Percentiles rank a stretch among this genome's conserved stretches.
phyloP scores from a whole-genome alignment of 2,797 vertebrate species.

The Halcyon badia region DNA sequence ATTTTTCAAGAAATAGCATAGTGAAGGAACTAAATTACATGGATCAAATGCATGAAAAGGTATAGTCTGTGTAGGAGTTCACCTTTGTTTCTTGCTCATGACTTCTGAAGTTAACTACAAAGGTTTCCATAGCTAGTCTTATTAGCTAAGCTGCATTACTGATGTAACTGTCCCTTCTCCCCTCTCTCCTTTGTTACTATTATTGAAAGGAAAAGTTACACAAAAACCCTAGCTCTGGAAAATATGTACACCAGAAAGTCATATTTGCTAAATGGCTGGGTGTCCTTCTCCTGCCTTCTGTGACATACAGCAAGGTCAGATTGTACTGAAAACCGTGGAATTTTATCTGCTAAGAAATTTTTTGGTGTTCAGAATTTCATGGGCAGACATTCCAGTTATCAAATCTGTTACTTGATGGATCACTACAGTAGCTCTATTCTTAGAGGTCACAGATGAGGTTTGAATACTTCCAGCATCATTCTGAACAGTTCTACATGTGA shows the following conservation, averaged over 20 bases:
- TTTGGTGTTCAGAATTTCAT: not conserved
- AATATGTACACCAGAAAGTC: accelerated
- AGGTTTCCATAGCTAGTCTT: not conserved
- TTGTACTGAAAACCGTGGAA: not conserved
- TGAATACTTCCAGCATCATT: not conserved
- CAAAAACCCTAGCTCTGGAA: not conserved
- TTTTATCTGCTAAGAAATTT: not conserved
- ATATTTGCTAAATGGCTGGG: not conserved
- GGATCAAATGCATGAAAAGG: not conserved
- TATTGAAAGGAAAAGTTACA: not conserved
- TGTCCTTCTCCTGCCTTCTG: not conserved
- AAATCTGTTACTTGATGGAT: not conserved
- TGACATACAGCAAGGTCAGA: not conserved
- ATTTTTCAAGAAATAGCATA: not conserved
- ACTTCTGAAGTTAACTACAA: not conserved
- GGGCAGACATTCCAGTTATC: not conserved
- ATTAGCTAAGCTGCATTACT: not conserved
- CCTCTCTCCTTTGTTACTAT: not conserved
- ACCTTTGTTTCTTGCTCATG: not conserved
- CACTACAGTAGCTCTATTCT: not conserved
- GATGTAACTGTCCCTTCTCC: not conserved
- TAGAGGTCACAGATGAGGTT: not conserved
- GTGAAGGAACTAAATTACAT: not conserved
- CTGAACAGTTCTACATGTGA: not conserved
- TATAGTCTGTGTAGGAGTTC: not conserved